These are phyloP conservation scores for Coelinius sp. DNA, from an alignment of 2,888 invertebrate species.

Conservation along the genomic window DNA sequence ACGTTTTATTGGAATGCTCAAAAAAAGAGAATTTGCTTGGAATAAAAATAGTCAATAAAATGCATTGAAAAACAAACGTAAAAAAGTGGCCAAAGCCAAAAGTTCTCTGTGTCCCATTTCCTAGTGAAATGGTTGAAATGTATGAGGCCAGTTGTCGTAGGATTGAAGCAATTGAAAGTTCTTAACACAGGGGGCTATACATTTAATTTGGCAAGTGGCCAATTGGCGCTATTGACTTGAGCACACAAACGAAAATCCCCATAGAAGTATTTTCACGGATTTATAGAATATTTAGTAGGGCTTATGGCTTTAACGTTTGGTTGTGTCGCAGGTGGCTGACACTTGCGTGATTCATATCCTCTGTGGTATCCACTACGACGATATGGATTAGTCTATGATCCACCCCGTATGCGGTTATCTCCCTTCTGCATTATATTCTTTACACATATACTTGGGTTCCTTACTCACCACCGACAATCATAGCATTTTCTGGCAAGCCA, in stretches of 20 bases:
- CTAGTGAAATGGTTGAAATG: background rate
- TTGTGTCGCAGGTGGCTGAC: conserved; percentile 62
- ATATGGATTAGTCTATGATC: conserved; percentile 33
- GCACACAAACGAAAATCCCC: conserved; percentile 38
- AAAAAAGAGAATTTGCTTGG: background rate
- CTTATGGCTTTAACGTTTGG: conserved; percentile 63
- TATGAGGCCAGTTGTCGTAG: conserved; percentile 16
- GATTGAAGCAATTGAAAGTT: conserved; percentile 28
- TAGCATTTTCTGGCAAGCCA: conserved; percentile 1
- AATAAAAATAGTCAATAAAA: background rate
- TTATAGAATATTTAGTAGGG: conserved; percentile 63
- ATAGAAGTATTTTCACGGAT: conserved; percentile 61
- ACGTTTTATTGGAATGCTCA: background rate
- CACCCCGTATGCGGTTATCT: conserved; percentile 32
- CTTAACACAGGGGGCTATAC: conserved; percentile 53
- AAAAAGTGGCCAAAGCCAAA: background rate
- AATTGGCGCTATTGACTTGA: conserved; percentile 64
- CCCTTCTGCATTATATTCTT: conserved; percentile 19
- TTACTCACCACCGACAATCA: conserved; percentile 6
- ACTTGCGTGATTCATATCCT: conserved; percentile 60
- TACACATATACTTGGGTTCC: conserved; percentile 8
- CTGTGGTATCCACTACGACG: conserved; percentile 46
- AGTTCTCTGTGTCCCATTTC: conserved; percentile 7
- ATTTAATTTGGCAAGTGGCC: conserved; percentile 67
- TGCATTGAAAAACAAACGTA: background rate